Base-by-base conservation (phyloP, 2,797 vertebrate genomes). In the Protonibea diacanthus region DNA sequence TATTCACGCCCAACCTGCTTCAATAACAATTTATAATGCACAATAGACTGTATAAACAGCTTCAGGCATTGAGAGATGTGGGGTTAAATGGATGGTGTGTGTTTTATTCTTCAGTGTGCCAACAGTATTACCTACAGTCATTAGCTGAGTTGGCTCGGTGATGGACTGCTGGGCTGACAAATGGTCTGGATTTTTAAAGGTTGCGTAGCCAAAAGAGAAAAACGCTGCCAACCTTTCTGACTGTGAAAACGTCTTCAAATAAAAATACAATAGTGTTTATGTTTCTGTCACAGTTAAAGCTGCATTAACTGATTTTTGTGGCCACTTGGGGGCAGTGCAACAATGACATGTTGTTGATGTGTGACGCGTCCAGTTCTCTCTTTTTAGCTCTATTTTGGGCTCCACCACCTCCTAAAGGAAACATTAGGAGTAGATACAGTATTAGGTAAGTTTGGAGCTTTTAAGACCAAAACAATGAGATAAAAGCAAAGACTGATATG, bases 61-160 rank as follows among this genome's bases (percentile, higher is more conserved):
- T n/a, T 8, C 27, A 64, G 76, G 80, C 79, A 51, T 2, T 7
- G 65, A 70, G 52, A 51, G 76, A 66, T 68, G 74, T 51, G 55
- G 65, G 33, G 52, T 58, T 57, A 86, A 74, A 80, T 53, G 18
- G 63, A 78, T 76, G 68, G 67, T 60, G 69, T 81, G 80, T 71
- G 62, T 69, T 73, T 21, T 51, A 44, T 21, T 67, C 69, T 53
- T 20, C 2, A 18, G 40, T 63, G 69, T 79, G 83, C 89, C 84
- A 88, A 42, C 76, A 82, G 77, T 68, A 75, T 74, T 79, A 85
- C 84, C 68, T 68, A 27, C 64, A 83, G 78, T 84, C 65, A 47
- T 82, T 80, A 81, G 67, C 51, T 6, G 70, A 27, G 71, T 68
- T 76, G 62, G 83, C 82, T 67, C 49, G 20, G 23, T 33, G 80